phyloP scores from a whole-genome alignment of 2,888 invertebrate genomes.

The Ichneumoninae sp. region DNA sequence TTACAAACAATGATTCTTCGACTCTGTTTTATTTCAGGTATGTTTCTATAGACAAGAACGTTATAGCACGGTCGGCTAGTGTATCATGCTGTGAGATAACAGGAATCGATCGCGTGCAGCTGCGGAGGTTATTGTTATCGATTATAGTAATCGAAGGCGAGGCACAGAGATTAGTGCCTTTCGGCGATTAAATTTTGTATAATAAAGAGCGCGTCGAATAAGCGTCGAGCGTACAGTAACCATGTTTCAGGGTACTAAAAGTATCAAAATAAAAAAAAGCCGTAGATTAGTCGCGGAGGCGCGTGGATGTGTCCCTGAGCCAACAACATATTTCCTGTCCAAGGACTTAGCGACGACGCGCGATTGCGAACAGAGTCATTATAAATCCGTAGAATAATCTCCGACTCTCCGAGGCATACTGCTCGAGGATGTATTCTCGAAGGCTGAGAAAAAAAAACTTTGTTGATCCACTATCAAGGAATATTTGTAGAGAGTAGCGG shows the following conservation, averaged over 20 bases:
- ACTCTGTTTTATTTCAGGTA: not conserved
- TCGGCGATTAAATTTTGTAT: not conserved
- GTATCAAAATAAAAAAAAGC: not conserved
- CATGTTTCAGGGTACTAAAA: not conserved
- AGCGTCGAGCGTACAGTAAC: not conserved
- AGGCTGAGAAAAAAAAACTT: not conserved
- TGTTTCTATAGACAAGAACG: not conserved
- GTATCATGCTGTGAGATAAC: not conserved
- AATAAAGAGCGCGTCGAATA: not conserved
- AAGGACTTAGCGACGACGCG: not conserved
- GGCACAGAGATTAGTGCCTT: slow-evolving; percentile 34
- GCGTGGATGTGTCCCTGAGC: not conserved
- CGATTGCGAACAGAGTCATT: not conserved
- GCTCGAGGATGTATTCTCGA: not conserved
- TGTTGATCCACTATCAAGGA: not conserved
- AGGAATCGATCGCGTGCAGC: slow-evolving; percentile 35
- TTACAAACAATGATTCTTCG: slow-evolving; percentile 9
- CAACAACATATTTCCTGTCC: not conserved
- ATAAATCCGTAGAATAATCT: slow-evolving; percentile 7
- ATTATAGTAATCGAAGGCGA: slow-evolving; percentile 61
- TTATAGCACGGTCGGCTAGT: not conserved
- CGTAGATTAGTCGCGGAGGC: not conserved
- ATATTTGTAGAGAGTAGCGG: slow-evolving; percentile 7
- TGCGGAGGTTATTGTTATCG: slow-evolving; percentile 47
- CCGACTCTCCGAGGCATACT: not conserved